A percentile compares a stretch with the other conserved stretches of the same genome.
phyloP scores from a whole-genome alignment of 1,140 invertebrate genomes.

The Heliconius hewitsoni region DNA sequence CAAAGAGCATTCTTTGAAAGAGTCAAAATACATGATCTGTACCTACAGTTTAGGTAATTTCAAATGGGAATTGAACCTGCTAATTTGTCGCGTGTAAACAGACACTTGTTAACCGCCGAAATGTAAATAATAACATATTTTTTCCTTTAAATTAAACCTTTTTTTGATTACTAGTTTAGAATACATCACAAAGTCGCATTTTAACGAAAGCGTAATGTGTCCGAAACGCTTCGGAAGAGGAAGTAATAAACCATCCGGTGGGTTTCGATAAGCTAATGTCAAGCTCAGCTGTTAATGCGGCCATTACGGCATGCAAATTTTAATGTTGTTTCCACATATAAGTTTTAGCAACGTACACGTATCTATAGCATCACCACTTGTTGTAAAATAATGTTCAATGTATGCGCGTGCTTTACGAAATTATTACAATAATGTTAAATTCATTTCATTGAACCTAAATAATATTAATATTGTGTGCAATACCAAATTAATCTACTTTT shows the following conservation, averaged over 20 bases:
- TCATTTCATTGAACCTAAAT: no score
- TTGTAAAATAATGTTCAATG: not conserved
- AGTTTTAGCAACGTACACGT: not conserved
- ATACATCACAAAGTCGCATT: constrained; percentile 25
- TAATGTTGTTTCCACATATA: constrained; percentile 39
- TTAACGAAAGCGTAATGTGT: constrained; percentile 35
- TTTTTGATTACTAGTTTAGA: not conserved
- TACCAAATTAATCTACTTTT: no score
- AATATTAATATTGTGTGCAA: no score
- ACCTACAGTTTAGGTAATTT: no score
- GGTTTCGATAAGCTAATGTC: constrained; percentile 53
- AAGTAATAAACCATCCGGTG: constrained; percentile 52
- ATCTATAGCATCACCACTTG: not conserved
- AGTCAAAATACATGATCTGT: no score
- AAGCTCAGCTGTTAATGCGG: constrained; percentile 47
- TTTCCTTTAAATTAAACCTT: not conserved
- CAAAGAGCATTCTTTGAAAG: no score
- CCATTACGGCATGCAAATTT: constrained; percentile 50
- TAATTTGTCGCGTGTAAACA: no score
- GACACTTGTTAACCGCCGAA: not conserved
- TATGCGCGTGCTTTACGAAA: not conserved
- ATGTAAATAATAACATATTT: no score
- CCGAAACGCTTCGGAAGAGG: constrained; percentile 47
- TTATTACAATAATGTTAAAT: not conserved
- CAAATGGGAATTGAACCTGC: no score